Conservation (phyloP, 2,797 vertebrate genomes). For the Ctenopoma multispine region DNA sequence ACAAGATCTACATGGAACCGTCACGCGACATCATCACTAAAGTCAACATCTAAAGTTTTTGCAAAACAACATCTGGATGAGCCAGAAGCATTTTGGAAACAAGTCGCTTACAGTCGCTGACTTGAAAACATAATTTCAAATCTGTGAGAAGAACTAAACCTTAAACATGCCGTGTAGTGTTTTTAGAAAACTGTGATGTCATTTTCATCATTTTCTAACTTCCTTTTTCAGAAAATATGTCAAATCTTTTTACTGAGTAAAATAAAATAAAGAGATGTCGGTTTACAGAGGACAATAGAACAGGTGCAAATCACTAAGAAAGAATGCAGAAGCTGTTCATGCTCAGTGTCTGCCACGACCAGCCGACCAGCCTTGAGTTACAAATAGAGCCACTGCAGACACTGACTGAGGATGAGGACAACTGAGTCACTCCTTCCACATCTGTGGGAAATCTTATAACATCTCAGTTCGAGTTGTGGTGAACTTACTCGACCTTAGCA, state of each 20-base stretch:
- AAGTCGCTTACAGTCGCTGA: background rate
- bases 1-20: background rate
- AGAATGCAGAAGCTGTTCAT: background rate
- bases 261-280: background rate
- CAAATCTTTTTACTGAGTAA: background rate
- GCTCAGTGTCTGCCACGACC: constrained; percentile 11
- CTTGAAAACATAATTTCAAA: too few relatives aligned
- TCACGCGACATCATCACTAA: background rate
- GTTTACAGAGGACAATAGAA: background rate
- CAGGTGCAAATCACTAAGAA: constrained; percentile 3
- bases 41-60: background rate
- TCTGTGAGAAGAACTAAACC: too few relatives aligned
- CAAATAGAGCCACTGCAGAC: constrained; percentile 48
- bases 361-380: constrained; percentile 6
- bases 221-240: background rate
- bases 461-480: constrained; percentile 29
- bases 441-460: constrained; percentile 54
- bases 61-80: background rate
- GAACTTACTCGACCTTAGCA: constrained; percentile 21
- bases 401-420: constrained; percentile 47
- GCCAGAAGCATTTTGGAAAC: background rate
- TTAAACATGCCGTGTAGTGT: too few relatives aligned
- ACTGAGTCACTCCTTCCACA: constrained; percentile 72
- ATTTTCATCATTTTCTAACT: too few relatives aligned
- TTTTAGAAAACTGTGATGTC: too few relatives aligned